Evolutionary conservation across 1,140 invertebrate species (phyloP).

Genomic region (Bombus sylvicola): DNA sequence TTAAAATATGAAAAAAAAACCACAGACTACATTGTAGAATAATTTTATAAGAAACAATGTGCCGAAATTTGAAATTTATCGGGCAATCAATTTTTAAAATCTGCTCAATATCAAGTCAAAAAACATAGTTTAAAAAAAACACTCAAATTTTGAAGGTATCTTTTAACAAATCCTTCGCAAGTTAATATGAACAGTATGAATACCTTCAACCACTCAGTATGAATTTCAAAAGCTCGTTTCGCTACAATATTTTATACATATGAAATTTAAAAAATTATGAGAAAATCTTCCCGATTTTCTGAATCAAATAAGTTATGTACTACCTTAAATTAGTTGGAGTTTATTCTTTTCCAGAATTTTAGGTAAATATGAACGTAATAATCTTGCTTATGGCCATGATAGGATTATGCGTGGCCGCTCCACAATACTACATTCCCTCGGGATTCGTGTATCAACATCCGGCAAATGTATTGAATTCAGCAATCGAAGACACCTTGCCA

Average conservation of each 20-base stretch:
- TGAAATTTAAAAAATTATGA: too few relatives aligned
- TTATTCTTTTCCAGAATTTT: conserved; percentile 6
- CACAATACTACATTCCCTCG: conserved; percentile 67
- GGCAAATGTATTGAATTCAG: conserved; percentile 84
- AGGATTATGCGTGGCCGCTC: conserved; percentile 66
- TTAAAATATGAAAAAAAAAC: too few relatives aligned
- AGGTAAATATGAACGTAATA: conserved; percentile 1
- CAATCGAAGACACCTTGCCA: conserved; percentile 85
- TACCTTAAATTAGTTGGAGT: neutral
- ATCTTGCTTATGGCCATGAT: conserved; percentile 29
- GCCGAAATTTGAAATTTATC: too few relatives aligned
- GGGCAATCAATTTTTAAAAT: too few relatives aligned
- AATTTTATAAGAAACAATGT: neutral
- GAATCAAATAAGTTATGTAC: neutral
- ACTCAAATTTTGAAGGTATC: too few relatives aligned
- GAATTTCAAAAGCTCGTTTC: too few relatives aligned
- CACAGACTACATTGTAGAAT: neutral
- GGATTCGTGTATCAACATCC: conserved; percentile 81
- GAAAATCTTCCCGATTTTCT: neutral
- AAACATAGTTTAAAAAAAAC: too few relatives aligned
- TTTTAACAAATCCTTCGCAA: too few relatives aligned
- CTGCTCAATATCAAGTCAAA: too few relatives aligned
- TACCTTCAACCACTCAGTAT: too few relatives aligned
- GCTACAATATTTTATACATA: too few relatives aligned
- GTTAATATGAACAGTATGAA: too few relatives aligned